Percentiles rank a stretch among this genome's conserved stretches.
Conservation (phyloP, 2,797 vertebrate species). For the Scleropages formosus region DNA sequence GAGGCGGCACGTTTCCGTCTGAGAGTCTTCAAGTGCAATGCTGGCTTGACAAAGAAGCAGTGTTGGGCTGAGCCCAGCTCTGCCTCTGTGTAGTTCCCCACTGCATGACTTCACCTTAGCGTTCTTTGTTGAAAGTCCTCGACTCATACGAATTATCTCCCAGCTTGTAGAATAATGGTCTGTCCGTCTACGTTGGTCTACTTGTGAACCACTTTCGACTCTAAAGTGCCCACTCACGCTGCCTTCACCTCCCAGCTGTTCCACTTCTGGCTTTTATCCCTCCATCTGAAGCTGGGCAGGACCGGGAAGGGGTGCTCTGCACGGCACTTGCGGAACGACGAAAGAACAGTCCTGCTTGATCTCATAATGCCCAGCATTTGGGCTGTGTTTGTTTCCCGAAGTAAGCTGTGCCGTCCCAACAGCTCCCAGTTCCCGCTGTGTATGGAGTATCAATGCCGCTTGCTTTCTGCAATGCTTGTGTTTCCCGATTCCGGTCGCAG, state of each 20-base stretch:
- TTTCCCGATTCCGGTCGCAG: too few species aligned
- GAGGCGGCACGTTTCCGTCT: background rate
- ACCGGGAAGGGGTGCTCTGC: background rate
- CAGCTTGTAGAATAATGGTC: background rate
- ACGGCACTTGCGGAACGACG: background rate
- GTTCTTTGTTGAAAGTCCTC: too few species aligned
- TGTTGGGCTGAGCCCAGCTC: background rate
- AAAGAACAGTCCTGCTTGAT: background rate
- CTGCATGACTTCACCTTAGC: too few species aligned
- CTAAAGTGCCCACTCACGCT: background rate
- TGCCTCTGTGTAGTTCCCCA: too few species aligned
- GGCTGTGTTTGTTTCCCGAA: background rate
- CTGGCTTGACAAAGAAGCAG: background rate
- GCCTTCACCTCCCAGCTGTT: background rate
- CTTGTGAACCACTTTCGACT: background rate
- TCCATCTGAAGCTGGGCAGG: background rate
- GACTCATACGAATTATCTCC: background rate
- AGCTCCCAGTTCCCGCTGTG: background rate
- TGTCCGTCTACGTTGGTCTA: conserved; percentile 1
- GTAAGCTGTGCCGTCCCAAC: background rate
- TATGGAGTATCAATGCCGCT: background rate
- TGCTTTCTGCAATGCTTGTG: too few species aligned
- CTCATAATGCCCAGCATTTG: background rate
- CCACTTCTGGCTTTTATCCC: background rate
- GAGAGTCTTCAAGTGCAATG: background rate